Evolutionary conservation across 1,140 invertebrate species (phyloP), one percentile per base, ranked within the genome.

Genomic region (Temnothorax longispinosus): DNA sequence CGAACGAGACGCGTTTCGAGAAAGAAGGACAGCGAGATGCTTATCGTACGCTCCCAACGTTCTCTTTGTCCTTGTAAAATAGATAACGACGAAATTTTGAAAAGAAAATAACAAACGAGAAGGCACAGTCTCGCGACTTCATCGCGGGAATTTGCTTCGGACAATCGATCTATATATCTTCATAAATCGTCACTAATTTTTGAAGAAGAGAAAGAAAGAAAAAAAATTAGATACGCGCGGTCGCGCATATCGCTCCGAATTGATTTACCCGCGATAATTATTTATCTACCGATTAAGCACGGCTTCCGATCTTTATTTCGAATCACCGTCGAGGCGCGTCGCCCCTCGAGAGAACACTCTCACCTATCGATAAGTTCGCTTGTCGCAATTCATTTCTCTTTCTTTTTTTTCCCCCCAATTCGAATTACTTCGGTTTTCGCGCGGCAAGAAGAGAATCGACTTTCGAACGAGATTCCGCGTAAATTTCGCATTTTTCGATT

Each of bases 201-300:
- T 18, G n/a, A n/a, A 18, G n/a, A 11, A 35, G 15, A 44, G 35
- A n/a, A 41, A 54, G 38, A 27, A 27, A 27, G 27, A 27, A 52
- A 69, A 15, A 69, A n/a, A 35, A 35, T 72, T 69, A 27, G 13
- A 44, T 15, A 11, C 15, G 18, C 10, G 18, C 32, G 44, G 50
- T 18, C 21, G 41, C 21, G 41, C n/a, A 10, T 56, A 35, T 72
- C 54, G 21, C 10, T 47, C 27, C 13, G 21, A 80, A 80, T 56
- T 8, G 60, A 78, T 86, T 77, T 78, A 78, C 50, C 44, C 74
- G 47, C 58, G 38, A 86, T 78, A 86, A 86, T 86, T 56, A 18
- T 67, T 86, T 86, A 77, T 86, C 74, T 78, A 80, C 75, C 60
- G 84, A 65, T 65, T 86, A 78, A 71, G 50, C 60, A 27, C 13